Evolutionary conservation across 2,113 vertebrate species (phyloP).

Genomic region (Pseudopodoces humilis): DNA sequence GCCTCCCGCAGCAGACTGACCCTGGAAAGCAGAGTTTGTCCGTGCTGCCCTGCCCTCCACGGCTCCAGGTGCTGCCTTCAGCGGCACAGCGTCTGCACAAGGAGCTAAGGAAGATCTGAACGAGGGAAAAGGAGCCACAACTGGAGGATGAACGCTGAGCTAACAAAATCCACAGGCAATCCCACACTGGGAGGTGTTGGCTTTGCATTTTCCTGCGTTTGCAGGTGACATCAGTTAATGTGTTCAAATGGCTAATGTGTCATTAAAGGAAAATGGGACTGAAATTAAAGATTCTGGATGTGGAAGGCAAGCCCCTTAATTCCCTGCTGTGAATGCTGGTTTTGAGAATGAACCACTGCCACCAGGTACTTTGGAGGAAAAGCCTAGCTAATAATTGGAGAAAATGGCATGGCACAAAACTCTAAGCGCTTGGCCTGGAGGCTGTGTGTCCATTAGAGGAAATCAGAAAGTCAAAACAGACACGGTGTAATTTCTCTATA

Average conservation of each 20-base stretch:
- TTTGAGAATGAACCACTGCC: background rate
- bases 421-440: background rate
- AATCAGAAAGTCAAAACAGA: slow-evolving; percentile 49
- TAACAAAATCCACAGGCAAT: background rate
- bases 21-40: background rate
- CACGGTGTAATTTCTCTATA: slow-evolving; percentile 28
- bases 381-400: background rate
- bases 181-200: rapidly evolving
- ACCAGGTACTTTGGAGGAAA: slow-evolving; percentile 8
- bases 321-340: background rate
- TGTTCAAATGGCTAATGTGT: background rate
- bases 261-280: background rate
- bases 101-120: background rate
- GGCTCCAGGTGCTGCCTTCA: rapidly evolving
- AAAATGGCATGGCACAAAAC: slow-evolving; percentile 17
- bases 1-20: background rate
- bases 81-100: background rate
- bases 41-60: background rate
- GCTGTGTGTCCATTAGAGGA: slow-evolving; percentile 18
- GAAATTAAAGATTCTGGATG: background rate
- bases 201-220: background rate
- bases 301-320: background rate
- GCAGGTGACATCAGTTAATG: background rate
- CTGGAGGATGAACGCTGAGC: background rate
- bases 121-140: background rate